Base-by-base conservation (phyloP, 64 coral and sea anemone species). In the Astreopora myriophthalma region DNA sequence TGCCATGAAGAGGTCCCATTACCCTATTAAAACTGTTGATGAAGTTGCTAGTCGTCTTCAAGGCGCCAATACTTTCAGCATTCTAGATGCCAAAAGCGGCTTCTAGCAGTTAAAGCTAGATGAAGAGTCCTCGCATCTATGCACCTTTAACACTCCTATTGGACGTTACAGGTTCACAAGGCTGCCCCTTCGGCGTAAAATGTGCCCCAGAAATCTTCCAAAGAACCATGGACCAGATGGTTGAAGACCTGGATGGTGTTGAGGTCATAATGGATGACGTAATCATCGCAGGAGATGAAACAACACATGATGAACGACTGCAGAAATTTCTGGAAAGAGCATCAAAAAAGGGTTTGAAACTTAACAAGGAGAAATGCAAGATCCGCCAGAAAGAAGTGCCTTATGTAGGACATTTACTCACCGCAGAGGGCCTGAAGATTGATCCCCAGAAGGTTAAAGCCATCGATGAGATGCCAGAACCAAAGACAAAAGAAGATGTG, bases 131-230 rank as follows among this genome's bases (percentile, higher is more conserved):
- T 80, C 31, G 10, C 71, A 32, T 33, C 83, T 91, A 0, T 74
- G 76, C 2, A 91, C 88, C 31, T 91, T 79, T 46, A 95, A 87
- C 73, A 95, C 73, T 39, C 71, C 87, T 35, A 69, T 77, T 76
- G 88, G 93, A 6, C 16, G 88, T 8, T 91, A 51, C 57, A 70
- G 93, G 20, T 95, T 89, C 80, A 64, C 14, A 48, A 85, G 82
- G 36, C 85, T 95, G 58, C 82, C 93, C 22, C n/a, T 89, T 95
- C 49, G 93, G 82, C 48, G 79, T 91, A 39, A 57, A 86, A 23
- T 79, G 60, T 55, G 72, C 93, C 46, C 73, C 78, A 71, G 81
- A 91, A 39, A 52, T 91, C 25, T 95, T 85, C 82, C 82, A 95
- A 35, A 84, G 87, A 38, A 78, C 51, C 34, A 78, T 87, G 29